Base-by-base conservation (phyloP, 2,888 invertebrate genomes). In the Cetonia aurata region DNA sequence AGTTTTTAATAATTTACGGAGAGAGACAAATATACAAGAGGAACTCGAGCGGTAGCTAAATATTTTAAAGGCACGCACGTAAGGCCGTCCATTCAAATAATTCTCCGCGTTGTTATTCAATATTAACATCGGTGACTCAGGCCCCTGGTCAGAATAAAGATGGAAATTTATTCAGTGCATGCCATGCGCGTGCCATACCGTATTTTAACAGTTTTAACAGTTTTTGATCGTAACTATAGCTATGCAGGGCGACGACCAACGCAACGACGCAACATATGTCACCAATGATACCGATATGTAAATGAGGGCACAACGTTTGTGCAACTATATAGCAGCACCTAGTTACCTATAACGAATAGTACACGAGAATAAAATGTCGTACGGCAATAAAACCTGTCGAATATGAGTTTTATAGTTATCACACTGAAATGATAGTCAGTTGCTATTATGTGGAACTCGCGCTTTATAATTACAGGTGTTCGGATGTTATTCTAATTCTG, bases 141-240 rank as follows among this genome's bases (percentile, higher is more conserved):
- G 31, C 33, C 15, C 31, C 60, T 13, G 33, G 48, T 48, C 13
- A 17, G 13, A 31, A 48, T 60, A 60, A 60, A 60, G 46, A 60
- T 60, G 60, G 60, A 60, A 60, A 60, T 60, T 60, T 60, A 60
- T 60, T 60, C 60, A 60, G 42, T 60, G 48, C 60, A 48, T 48
- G 60, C 25, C 48, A 60, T 48, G 46, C 60, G 60, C 46, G 60
- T 60, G 60, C 60, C 60, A 25, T 60, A 48, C 60, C 60, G 46
- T 60, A 48, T 60, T 60, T 60, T 60, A 60, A 60, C 60, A 60
- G 60, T 60, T 60, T 56, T 60, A 60, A 60, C 60, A 60, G 60
- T 60, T 60, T 59, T 60, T 60, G 33, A 60, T 46, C 46, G 25
- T 25, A 25, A 25, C 25, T 25, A 48, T 60, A 19, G 15, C 31